These are phyloP conservation scores for Oscheius sp. DNA, from an alignment of 1,140 invertebrate species.

Conservation along the genomic window DNA sequence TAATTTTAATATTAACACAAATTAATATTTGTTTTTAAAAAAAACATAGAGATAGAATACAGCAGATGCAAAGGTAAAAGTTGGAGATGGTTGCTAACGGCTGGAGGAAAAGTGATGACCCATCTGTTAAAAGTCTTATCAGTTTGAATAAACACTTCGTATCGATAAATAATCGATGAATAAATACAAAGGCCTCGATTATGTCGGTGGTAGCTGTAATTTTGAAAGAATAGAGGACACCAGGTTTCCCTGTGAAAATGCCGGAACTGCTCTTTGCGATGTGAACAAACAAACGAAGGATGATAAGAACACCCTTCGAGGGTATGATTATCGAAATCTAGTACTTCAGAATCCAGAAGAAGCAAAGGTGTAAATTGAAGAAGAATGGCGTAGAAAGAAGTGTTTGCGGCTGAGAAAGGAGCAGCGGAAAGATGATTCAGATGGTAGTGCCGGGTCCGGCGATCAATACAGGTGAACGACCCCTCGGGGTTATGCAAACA, in stretches of 20 bases:
- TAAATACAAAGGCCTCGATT: no score
- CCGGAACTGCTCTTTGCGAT: neutral
- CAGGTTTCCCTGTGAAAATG: neutral
- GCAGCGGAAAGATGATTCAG: slow-evolving; percentile 8
- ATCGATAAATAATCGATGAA: no score
- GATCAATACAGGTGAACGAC: slow-evolving; percentile 32
- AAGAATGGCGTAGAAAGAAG: neutral
- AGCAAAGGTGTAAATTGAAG: neutral
- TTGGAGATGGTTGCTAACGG: no score
- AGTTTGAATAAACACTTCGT: no score
- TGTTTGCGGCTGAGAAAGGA: neutral
- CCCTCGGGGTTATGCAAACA: neutral
- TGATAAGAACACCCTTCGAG: neutral
- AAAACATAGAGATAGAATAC: no score
- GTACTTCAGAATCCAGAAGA: no score
- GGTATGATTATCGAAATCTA: no score
- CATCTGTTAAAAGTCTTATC: no score
- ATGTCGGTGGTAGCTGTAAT: no score
- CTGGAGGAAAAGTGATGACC: no score
- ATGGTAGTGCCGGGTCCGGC: neutral
- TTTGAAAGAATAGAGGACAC: neutral
- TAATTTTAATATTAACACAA: neutral
- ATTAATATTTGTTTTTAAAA: no score
- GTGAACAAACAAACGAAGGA: neutral
- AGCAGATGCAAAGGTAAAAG: no score